Evolutionary conservation across 2,113 vertebrate species (phyloP).

Genomic region (Odontophorus gujanensis): DNA sequence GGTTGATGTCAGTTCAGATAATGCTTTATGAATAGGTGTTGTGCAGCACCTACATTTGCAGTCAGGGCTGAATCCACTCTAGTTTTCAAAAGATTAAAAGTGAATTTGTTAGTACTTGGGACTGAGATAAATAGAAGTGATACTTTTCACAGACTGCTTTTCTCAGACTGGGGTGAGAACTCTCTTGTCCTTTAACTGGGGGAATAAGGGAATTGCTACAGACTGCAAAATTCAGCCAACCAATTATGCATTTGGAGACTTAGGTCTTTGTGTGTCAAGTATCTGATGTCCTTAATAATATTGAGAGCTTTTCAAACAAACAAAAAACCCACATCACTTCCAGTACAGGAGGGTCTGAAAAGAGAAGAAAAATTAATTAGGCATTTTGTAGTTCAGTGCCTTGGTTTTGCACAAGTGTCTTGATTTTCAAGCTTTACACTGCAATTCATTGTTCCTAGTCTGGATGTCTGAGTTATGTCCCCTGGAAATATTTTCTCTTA

Average conservation of each 20-base stretch:
- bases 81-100: not conserved
- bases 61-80: not conserved
- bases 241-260: not conserved
- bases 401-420: fast-evolving
- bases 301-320: not conserved
- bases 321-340: not conserved
- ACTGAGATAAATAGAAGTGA: not conserved
- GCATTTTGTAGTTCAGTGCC: not conserved
- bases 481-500: not conserved
- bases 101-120: not conserved
- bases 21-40: not conserved
- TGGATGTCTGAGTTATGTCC: not conserved
- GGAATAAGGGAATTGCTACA: not conserved
- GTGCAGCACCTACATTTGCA: not conserved
- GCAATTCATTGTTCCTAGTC: not conserved
- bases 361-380: not conserved
- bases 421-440: not conserved
- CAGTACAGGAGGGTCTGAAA: not conserved
- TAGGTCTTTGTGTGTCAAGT: not conserved
- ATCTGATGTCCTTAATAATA: not conserved
- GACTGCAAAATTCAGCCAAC: not conserved
- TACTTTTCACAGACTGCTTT: not conserved
- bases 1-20: not conserved
- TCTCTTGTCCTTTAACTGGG: not conserved
- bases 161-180: not conserved